Percentiles rank a stretch among this genome's conserved stretches.
Conservation (phyloP, 64 coral and sea anemone species). For the Platygyra sinensis region DNA sequence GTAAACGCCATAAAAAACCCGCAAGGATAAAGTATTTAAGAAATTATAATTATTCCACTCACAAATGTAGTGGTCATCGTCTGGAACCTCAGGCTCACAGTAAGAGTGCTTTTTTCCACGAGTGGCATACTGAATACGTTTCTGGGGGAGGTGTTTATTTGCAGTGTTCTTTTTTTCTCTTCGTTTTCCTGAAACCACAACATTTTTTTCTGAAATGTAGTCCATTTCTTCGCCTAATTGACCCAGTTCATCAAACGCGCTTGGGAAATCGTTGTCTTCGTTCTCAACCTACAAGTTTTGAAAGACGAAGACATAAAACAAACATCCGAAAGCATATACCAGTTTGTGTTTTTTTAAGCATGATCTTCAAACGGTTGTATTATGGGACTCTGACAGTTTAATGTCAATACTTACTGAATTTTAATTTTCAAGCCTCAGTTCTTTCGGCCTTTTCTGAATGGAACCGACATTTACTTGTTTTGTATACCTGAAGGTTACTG, state of each 20-base stretch:
- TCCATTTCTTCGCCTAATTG: slow-evolving; percentile 15
- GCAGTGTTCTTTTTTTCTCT: neutral
- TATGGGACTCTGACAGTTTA: too few species aligned
- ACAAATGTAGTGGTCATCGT: slow-evolving; percentile 90
- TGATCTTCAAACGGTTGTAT: too few species aligned
- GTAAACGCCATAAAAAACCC: too few species aligned
- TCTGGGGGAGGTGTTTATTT: neutral
- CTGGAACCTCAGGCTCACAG: slow-evolving; percentile 81
- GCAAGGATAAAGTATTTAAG: neutral
- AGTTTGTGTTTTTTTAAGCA: neutral
- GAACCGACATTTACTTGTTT: too few species aligned
- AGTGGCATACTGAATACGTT: slow-evolving; percentile 30
- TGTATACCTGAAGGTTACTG: too few species aligned
- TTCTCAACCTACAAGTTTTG: neutral
- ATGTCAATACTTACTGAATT: too few species aligned
- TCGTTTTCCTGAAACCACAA: neutral
- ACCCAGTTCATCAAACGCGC: slow-evolving; percentile 12
- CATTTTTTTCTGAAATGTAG: neutral
- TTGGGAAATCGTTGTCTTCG: neutral
- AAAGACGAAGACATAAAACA: neutral
- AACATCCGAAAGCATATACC: neutral
- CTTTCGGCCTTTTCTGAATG: too few species aligned
- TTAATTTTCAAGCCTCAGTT: too few species aligned
- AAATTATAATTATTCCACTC: slow-evolving; percentile 1
- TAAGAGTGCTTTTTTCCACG: slow-evolving; percentile 39